These are phyloP conservation scores for Rhopilema esculentum DNA, from an alignment of 30 jellyfish, hydroid and myxozoan species.

Conservation along the genomic window DNA sequence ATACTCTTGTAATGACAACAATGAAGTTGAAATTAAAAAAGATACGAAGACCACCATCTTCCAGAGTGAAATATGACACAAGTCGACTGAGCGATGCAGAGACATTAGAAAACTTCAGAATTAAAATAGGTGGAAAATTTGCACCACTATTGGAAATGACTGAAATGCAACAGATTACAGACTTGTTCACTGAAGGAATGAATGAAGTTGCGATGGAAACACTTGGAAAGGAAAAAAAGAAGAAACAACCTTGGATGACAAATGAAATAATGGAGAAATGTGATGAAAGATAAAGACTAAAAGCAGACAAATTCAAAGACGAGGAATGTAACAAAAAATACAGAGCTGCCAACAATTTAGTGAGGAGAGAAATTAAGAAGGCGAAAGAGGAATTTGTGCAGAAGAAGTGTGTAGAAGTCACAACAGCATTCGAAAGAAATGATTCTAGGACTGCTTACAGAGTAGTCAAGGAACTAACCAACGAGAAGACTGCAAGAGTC, in stretches of 20 bases:
- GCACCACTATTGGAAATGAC: slow-evolving; percentile 48
- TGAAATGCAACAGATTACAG: slow-evolving; percentile 31
- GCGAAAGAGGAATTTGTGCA: slow-evolving; percentile 32
- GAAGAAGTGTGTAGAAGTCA: slow-evolving; percentile 27
- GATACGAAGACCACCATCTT: slow-evolving; percentile 15
- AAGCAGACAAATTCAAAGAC: slow-evolving; percentile 26
- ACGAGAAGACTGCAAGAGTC: slow-evolving; percentile 42
- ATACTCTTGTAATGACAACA: slow-evolving; percentile 34
- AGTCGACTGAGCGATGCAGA: slow-evolving; percentile 47
- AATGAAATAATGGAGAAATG: slow-evolving; percentile 46
- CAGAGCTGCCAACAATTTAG: slow-evolving; percentile 24
- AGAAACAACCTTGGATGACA: slow-evolving; percentile 59
- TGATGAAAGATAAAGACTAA: slow-evolving; percentile 38
- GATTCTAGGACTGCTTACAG: slow-evolving; percentile 23
- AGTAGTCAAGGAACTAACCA: slow-evolving; percentile 51
- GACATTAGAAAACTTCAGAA: slow-evolving; percentile 10
- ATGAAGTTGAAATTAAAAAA: slow-evolving; percentile 25
- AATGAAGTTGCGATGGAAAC: slow-evolving; percentile 49
- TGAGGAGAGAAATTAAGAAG: slow-evolving; percentile 26
- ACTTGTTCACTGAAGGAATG: slow-evolving; percentile 49
- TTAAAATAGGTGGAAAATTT: slow-evolving; percentile 33
- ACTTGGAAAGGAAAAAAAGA: slow-evolving; percentile 42
- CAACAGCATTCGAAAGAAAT: slow-evolving; percentile 44
- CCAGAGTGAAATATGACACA: slow-evolving; percentile 42
- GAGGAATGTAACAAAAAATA: slow-evolving; percentile 28